Evolutionary conservation across 1,140 invertebrate genomes (phyloP), one percentile per base, ranked within the genome.

Genomic region (Globodera rostochiensis): DNA sequence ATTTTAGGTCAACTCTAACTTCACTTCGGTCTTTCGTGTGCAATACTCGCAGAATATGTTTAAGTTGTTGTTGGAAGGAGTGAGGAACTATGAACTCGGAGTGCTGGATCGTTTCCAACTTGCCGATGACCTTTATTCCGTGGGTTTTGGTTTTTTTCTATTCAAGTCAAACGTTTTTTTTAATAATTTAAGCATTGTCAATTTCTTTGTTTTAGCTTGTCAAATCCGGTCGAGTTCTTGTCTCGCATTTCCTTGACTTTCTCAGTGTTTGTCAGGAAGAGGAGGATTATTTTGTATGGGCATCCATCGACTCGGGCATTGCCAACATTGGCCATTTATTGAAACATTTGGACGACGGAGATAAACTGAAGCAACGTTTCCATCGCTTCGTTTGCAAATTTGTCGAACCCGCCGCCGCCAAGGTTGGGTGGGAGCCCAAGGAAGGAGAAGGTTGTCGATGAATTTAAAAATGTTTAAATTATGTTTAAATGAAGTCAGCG

Each of bases 101-200:
- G 94, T 95, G 6, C 91, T 98, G 5, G 96, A 98, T 90, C 93
- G 96, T 69, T 92, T 98, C 47, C 94, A 95, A 6, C 90, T 98
- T 7, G 92, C 97, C 49, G 95, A 96, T 91, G 97, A 98, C 83
- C 92, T 97, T 60, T 97, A 96, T 90, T 95, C 95, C 13, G 77
- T 78, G 70, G 45, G n/a, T 57, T 64, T 76, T 36, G 36, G 19
- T 75, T 57, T n/a, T 57, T 45, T 75, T 50, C 53, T 49, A 19
- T 11, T 5, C 19, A 78, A n/a, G 15, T 47, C 13, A 46, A 36
- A 69, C 25, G 0, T 71, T 71, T 71, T 71, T 11, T 25, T 36
- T 15, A 60, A 45, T 5, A 36, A 36, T 36, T 36, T 36, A 71
- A 71, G 25, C 21, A 66, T 66, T 66, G 60, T 66, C 13, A 9